Evolutionary conservation across 2,888 invertebrate genomes (phyloP).

Genomic region (Thera obeliscata): DNA sequence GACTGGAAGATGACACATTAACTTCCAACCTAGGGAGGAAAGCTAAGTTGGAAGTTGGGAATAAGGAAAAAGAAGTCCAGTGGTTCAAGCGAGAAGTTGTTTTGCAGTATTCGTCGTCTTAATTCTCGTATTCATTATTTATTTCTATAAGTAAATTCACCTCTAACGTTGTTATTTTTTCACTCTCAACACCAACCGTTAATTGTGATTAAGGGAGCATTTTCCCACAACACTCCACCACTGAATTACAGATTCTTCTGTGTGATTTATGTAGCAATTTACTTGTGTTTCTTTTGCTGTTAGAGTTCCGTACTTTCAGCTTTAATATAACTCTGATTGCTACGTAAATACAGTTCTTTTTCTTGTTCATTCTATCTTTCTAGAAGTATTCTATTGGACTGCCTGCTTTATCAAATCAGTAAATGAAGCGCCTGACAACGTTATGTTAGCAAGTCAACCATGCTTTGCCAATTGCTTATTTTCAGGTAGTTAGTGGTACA

Average conservation of each 20-base stretch:
- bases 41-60: too few species aligned
- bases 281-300: constrained; percentile 53
- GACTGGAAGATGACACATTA: too few species aligned
- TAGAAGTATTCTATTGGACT: too few species aligned
- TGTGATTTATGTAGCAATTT: constrained; percentile 73
- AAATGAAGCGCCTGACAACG: not conserved
- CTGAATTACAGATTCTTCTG: constrained; percentile 70
- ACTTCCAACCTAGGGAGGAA: too few species aligned
- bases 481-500: too few species aligned
- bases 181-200: constrained; percentile 50
- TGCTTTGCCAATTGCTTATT: not conserved
- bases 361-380: not conserved
- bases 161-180: constrained; percentile 36
- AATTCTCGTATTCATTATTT: not conserved
- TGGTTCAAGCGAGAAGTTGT: too few species aligned
- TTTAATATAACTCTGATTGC: constrained; percentile 25
- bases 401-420: not conserved
- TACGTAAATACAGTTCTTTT: constrained; percentile 8
- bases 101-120: not conserved
- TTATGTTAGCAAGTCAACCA: not conserved
- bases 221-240: constrained; percentile 40
- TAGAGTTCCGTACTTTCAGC: constrained; percentile 33
- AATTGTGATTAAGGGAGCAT: constrained; percentile 70
- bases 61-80: too few species aligned
- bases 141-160: not conserved